Base-by-base conservation (phyloP, 2,797 vertebrate species). In the Naso thynnoides region DNA sequence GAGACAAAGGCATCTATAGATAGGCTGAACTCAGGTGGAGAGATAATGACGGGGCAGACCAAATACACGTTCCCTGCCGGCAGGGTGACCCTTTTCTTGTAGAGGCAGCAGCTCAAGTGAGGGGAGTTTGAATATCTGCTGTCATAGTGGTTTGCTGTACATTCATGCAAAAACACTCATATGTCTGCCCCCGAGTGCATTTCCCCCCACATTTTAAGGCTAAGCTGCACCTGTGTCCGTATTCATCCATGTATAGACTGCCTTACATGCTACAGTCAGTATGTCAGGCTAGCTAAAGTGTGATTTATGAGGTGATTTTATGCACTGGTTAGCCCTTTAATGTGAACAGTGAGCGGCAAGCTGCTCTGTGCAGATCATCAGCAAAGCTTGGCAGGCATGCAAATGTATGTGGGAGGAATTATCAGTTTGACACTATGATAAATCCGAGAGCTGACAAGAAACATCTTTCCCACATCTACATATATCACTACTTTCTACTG, bases 371-470 rank as follows among this genome's bases (percentile, higher is more conserved):
- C 72, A 49, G 63, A 71, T 79, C 77, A 71, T 58, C 73, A 60
- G 71, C 78, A 33, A 31, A 29, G 36, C 67, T 60, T 63, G 72
- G 76, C 78, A 76, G 83, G 81, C 80, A 82, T 78, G 73, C 76
- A 88, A 78, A 81, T 71, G 74, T 83, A 70, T 67, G 91, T 91
- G 90, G 88, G 91, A 89, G 88, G 87, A 89, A 87, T 91, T 74
- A 86, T 87, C 80, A 84, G 64, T 87, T 82, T 89, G 77, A 88
- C 82, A 88, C 80, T 63, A 64, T 41, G 61, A 54, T 77, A 73
- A 73, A 80, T 67, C 10, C 5, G 64, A 66, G 53, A 70, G 42
- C 72, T 70, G 58, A 55, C 63, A 45, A 29, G 39, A 1, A 47
- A 31, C 42, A 31, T 63, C 44, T 50, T 48, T 61, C 62, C 44